A percentile compares a stretch with the other conserved stretches of the same genome.
Conservation (phyloP, 1,140 invertebrate species). For the Anthonomus grandis region DNA sequence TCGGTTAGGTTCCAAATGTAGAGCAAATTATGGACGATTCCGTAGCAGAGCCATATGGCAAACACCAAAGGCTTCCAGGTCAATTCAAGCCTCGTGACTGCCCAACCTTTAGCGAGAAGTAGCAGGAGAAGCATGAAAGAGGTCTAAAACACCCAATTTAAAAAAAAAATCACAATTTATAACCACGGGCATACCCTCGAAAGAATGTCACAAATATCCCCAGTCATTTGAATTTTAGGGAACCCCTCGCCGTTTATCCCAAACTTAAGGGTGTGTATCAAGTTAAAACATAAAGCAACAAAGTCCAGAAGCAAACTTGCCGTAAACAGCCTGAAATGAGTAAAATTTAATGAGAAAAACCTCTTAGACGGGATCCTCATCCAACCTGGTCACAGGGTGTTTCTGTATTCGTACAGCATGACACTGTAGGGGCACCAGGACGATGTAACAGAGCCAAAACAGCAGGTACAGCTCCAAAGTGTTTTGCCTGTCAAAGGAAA, state of each 20-base stretch:
- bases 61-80: conserved; percentile 83
- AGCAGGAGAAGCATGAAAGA: conserved; percentile 93
- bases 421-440: conserved; percentile 83
- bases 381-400: conserved; percentile 79
- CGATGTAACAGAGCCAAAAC: conserved; percentile 83
- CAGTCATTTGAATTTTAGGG: conserved; percentile 73
- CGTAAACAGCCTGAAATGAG: conserved; percentile 64
- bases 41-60: conserved; percentile 88
- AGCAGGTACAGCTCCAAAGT: conserved; percentile 88
- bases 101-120: conserved; percentile 94
- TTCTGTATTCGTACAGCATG: conserved; percentile 81
- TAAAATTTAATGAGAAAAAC: not conserved
- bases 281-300: conserved; percentile 78
- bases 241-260: conserved; percentile 85
- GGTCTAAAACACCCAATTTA: conserved; percentile 63
- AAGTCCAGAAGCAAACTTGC: conserved; percentile 82
- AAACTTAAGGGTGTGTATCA: conserved; percentile 87
- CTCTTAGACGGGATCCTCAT: not conserved
- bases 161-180: not conserved
- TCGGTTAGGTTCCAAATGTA: conserved; percentile 97
- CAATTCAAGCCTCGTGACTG: conserved; percentile 85
- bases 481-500: conserved; percentile 94
- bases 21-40: conserved; percentile 83
- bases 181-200: conserved; percentile 60
- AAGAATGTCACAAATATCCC: conserved; percentile 88